Base-by-base conservation (phyloP, 2,797 vertebrate genomes). In the Vultur gryphus region DNA sequence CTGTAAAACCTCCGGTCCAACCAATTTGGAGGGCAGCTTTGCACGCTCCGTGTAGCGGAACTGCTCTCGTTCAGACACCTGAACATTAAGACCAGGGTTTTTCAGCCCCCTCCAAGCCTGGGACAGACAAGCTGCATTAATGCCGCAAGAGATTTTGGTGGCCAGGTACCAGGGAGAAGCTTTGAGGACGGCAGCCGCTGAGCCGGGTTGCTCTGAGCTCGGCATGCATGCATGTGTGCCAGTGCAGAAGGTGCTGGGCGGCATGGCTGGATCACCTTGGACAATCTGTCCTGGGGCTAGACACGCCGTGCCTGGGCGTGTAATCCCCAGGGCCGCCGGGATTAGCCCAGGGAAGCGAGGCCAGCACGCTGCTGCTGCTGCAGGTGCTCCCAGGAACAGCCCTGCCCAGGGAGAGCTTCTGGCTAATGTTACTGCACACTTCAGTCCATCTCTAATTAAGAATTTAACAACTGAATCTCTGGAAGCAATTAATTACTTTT, bases 221-320 rank as follows among this genome's bases (percentile, higher is more conserved):
- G 0, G 61, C 1, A 1, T 11, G 11, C 1, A 1, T 11, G 16
- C 2, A 2, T 7, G 3, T 1, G 7, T 14, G 20, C 26, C 1
- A 2, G 6, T 3, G 28, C 20, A 26, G 62, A 4, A 39, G 39
- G 52, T 8, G 39, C 64, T 16, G 85, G 37, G 19, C 6, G 17
- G 37, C 51, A 2, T 0, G 35, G 48, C 54, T 31, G 37, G 87
- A 39, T 93, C 80, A 84, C 85, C 93, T 70, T n/a, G 67, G 71
- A 39, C 79, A 13, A 3, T 26, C 66, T 1, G 5, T 81, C 57
- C 93, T 4, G 1, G 44, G 62, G 28, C 80, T 39, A 73, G 48
- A 29, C 23, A 2, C 1, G 0, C 83, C 0, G 0, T 72, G 54
- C 39, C 70, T 2, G 0, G n/a, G 75, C 4, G 10, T 20, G 20